Percentiles rank a stretch among this genome's conserved stretches.
Conservation (phyloP, 2,797 vertebrate genomes). For the Lacerta bilineata region DNA sequence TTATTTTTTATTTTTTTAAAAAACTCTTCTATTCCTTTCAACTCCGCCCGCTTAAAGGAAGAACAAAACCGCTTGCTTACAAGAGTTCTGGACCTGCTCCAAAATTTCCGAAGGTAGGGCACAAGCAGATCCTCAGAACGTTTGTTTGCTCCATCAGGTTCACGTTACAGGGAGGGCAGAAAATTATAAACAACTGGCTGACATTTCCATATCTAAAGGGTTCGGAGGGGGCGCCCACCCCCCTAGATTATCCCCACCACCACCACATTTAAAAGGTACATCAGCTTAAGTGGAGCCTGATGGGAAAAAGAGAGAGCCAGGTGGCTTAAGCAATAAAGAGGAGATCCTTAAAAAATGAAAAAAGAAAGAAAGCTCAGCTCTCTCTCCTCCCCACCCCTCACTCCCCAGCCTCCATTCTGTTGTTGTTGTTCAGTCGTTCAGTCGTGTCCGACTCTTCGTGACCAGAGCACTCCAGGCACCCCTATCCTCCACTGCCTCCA, state of each 20-base stretch:
- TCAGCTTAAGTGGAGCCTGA: conserved; percentile 66
- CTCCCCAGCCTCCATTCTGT: conserved; percentile 5
- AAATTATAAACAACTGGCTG: conserved; percentile 85
- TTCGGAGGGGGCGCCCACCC: conserved; percentile 52
- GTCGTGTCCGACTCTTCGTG: no score
- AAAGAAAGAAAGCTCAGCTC: neutral
- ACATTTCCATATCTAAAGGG: conserved; percentile 81
- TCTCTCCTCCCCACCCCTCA: neutral
- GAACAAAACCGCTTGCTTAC: conserved; percentile 64
- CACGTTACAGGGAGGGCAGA: conserved; percentile 76
- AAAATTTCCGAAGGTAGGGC: conserved; percentile 74
- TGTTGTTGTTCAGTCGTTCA: no score
- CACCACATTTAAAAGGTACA: conserved; percentile 58
- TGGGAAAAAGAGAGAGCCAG: conserved; percentile 64
- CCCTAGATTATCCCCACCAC: neutral
- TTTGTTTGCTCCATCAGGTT: conserved; percentile 80
- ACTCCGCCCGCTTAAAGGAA: neutral
- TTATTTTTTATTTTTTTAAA: neutral
- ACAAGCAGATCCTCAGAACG: conserved; percentile 58
- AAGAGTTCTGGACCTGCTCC: conserved; percentile 76
- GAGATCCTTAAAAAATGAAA: conserved; percentile 34
- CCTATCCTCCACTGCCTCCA: no score
- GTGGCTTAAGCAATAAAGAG: conserved; percentile 54
- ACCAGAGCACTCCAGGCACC: no score
- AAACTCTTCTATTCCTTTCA: conserved; percentile 11